phyloP scores from a whole-genome alignment of 2,797 vertebrate species.

The Mionectes olivaceus region DNA sequence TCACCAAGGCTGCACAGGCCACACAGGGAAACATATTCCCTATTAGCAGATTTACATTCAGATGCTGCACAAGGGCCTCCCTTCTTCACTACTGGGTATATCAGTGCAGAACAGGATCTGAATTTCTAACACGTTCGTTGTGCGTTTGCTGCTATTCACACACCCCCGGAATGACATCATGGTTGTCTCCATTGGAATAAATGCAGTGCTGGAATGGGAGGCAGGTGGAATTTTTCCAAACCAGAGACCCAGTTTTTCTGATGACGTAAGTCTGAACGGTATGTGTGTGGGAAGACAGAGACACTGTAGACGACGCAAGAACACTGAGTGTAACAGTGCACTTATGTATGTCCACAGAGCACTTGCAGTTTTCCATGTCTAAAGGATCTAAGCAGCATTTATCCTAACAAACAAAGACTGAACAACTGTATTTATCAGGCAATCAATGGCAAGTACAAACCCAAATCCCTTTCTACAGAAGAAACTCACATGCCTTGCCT shows the following conservation, averaged over 20 bases:
- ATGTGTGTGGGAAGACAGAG: constrained; percentile 22
- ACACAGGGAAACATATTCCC: neutral
- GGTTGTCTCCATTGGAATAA: neutral
- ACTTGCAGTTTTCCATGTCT: neutral
- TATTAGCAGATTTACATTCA: neutral
- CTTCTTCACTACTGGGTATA: neutral
- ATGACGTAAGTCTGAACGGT: neutral
- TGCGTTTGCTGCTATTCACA: neutral
- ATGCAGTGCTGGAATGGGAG: neutral
- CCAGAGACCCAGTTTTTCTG: neutral
- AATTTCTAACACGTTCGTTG: neutral
- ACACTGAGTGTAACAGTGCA: neutral
- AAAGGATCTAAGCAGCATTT: neutral
- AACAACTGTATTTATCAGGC: neutral
- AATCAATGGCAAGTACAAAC: neutral
- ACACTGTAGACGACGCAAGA: neutral
- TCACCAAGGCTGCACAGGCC: neutral
- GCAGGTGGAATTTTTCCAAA: constrained; percentile 57
- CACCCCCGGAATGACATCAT: constrained; percentile 22
- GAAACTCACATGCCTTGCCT: neutral
- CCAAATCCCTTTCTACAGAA: neutral
- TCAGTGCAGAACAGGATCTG: neutral
- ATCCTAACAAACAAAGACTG: neutral
- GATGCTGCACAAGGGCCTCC: neutral
- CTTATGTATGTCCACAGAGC: neutral